Evolutionary conservation across 2,888 invertebrate species (phyloP).

Genomic region (Conops quadrifasciatus): DNA sequence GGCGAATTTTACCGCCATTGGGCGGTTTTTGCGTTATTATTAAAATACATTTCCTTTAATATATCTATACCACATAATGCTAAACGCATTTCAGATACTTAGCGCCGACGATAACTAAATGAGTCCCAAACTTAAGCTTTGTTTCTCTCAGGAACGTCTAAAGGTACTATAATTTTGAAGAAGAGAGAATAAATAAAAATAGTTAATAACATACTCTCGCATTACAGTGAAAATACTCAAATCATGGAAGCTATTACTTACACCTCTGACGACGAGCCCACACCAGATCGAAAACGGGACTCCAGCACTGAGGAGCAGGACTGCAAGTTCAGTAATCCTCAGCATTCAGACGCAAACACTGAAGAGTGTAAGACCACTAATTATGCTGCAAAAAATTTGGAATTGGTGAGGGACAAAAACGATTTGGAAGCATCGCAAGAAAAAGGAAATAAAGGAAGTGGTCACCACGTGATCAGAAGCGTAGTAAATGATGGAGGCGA

Average conservation of each 20-base stretch:
- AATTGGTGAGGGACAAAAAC: constrained; percentile 36
- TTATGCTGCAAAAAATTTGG: not conserved
- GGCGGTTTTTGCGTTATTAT: no score
- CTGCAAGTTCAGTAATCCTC: not conserved
- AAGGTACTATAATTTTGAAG: constrained; percentile 1
- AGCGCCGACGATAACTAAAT: constrained; percentile 13
- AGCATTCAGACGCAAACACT: not conserved
- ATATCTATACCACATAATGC: no score
- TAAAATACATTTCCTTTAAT: no score
- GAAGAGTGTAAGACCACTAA: not conserved
- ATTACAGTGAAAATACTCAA: constrained; percentile 26
- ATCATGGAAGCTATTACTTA: constrained; percentile 57
- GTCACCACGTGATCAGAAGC: constrained; percentile 6
- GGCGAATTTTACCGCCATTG: no score
- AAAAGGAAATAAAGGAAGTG: constrained; percentile 4
- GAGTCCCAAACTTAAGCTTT: not conserved
- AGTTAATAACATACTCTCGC: not conserved
- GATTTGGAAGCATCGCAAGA: constrained; percentile 35
- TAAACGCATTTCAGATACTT: not conserved
- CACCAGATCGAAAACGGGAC: constrained; percentile 35
- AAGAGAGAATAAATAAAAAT: not conserved
- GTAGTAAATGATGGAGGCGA: constrained; percentile 44
- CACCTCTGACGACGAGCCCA: constrained; percentile 48
- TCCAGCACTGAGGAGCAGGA: constrained; percentile 34
- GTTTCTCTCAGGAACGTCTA: not conserved